Percentiles rank a stretch among this genome's conserved stretches.
Evolutionary conservation across 2,113 vertebrate genomes (phyloP).

Genomic region (Tyto alba): DNA sequence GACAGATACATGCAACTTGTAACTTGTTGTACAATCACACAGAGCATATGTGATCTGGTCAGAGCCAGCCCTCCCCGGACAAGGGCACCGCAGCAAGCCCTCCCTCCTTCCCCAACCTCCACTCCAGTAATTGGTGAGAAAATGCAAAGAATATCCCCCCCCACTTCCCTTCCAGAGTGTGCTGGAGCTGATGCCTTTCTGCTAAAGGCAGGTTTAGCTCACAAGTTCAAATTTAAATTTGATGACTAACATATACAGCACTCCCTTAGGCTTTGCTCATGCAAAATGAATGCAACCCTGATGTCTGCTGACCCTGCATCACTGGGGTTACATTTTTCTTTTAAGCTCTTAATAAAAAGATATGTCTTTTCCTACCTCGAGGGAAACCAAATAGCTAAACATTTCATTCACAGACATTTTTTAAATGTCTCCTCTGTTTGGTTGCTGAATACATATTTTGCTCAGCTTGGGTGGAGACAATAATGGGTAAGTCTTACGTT

Average conservation of each 20-base stretch:
- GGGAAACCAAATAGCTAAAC: constrained; percentile 15
- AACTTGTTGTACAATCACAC: background rate
- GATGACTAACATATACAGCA: constrained; percentile 27
- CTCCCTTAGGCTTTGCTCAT: constrained; percentile 19
- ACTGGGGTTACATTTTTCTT: constrained; percentile 1
- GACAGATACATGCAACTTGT: background rate
- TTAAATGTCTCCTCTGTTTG: background rate
- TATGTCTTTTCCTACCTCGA: background rate
- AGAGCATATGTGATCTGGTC: background rate
- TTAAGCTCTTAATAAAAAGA: constrained; percentile 17
- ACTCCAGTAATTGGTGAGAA: background rate
- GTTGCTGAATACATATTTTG: background rate
- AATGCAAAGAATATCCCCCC: background rate
- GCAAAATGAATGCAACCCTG: constrained; percentile 4
- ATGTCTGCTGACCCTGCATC: background rate
- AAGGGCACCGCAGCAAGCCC: background rate
- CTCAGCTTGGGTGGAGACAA: background rate
- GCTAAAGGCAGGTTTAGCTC: background rate
- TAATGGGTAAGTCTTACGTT: background rate
- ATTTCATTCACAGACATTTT: constrained; percentile 9
- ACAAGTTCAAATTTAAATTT: constrained; percentile 28
- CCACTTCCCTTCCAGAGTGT: background rate
- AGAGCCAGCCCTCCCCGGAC: background rate
- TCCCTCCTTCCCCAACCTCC: background rate
- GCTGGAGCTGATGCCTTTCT: background rate